phyloP scores from a whole-genome alignment of 2,888 invertebrate species.

The Omphaloscelis lunosa region DNA sequence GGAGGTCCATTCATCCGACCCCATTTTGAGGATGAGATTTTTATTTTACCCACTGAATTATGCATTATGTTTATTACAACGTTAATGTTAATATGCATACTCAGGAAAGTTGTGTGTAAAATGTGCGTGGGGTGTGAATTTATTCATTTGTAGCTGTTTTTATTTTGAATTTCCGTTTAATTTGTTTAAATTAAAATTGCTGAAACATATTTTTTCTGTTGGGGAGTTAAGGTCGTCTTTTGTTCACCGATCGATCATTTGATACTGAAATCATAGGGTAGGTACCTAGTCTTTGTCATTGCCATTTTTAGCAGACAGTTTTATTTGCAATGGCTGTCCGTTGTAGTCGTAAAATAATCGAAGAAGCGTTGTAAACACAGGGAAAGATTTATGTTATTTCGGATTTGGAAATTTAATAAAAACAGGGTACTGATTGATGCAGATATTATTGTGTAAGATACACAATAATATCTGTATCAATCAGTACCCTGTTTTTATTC shows the following conservation, averaged over 20 bases:
- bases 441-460: no score
- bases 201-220: not conserved
- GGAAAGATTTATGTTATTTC: no score
- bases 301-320: not conserved
- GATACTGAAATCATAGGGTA: not conserved
- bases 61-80: constrained; percentile 62
- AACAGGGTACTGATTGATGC: no score
- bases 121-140: constrained; percentile 37
- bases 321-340: not conserved
- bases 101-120: constrained; percentile 37
- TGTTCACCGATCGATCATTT: not conserved
- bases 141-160: constrained; percentile 38
- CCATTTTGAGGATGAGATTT: constrained; percentile 66
- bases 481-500: constrained; percentile 35
- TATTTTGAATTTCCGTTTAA: not conserved
- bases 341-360: not conserved
- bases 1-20: constrained; percentile 67
- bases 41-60: constrained; percentile 66
- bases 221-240: not conserved
- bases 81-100: constrained; percentile 55
- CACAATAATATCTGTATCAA: not conserved
- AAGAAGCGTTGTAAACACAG: no score
- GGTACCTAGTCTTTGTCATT: not conserved
- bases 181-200: constrained; percentile 11
- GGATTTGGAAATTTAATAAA: no score